Evolutionary conservation across 2,797 vertebrate species (phyloP), one percentile per base, ranked within the genome.

Genomic region (Harpagifer antarcticus): DNA sequence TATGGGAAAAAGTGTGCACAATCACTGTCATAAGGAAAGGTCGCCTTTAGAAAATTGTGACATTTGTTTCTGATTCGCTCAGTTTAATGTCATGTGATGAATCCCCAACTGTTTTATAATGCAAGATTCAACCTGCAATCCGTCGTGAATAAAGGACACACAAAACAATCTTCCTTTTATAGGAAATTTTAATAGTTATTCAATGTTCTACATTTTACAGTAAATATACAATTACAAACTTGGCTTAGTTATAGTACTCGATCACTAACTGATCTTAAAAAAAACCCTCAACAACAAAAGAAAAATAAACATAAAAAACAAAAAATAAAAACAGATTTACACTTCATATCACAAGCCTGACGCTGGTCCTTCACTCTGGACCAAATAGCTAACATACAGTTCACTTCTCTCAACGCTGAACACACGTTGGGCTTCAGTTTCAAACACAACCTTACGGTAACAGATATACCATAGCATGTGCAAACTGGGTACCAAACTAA

Each of bases 201-300:
- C 95, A 99, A 96, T 97, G 96, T 97, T 99, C 98, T 98, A 99
- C 97, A 98, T 97, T 96, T 98, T 97, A 99, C 97, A 99, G 98
- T 98, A 98, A 98, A 97, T 98, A 98, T 98, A 97, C 97, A 98
- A 96, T 97, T 98, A 99, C 97, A 99, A 99, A 99, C 97, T 97
- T 97, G 97, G 97, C 96, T 97, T 98, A 96, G 96, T 96, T 96
- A 96, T 96, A 96, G 97, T 97, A 96, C 95, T 95, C 94, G 96
- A 98, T 97, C 97, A 96, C 95, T 94, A 97, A 96, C 95, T 96
- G 97, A 97, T 96, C 96, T 95, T 96, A 86, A 89, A 95, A 92
- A 94, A 95, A 92, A 37, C 0, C 33, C 79, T 79, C 70, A 90
- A 90, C 76, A 90, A 88, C 40, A 81, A 95, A 93, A 91, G 27